Evolutionary conservation across 2,797 vertebrate species (phyloP).

Genomic region (Eutrigla gurnardus): DNA sequence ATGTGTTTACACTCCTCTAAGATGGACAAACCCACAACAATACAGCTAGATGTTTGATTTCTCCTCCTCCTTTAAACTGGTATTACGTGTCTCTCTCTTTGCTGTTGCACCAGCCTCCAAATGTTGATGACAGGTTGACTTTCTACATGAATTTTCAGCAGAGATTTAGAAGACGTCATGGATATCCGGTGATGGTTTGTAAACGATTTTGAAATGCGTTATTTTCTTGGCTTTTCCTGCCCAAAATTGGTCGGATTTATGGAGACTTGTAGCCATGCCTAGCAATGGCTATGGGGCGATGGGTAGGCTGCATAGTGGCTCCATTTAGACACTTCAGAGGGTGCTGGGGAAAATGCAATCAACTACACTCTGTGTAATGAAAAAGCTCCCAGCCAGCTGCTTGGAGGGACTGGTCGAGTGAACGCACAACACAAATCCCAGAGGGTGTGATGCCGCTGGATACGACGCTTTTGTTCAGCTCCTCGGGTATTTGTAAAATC

Average conservation of each 20-base stretch:
- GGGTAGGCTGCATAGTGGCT: constrained; percentile 42
- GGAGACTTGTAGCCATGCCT: constrained; percentile 1
- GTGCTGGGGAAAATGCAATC: constrained; percentile 66
- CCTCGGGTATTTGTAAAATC: constrained; percentile 71
- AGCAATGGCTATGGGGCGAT: constrained; percentile 26
- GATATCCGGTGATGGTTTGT: background rate
- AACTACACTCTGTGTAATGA: constrained; percentile 73
- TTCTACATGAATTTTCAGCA: constrained; percentile 6
- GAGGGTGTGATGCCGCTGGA: constrained; percentile 41
- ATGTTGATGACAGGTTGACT: constrained; percentile 12
- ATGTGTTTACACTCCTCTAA: constrained; percentile 56
- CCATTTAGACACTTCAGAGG: constrained; percentile 55
- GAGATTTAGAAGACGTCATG: background rate
- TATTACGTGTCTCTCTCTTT: constrained; percentile 49
- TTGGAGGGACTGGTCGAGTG: constrained; percentile 49
- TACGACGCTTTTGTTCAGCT: constrained; percentile 51
- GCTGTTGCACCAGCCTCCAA: constrained; percentile 33
- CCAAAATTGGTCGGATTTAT: constrained; percentile 20
- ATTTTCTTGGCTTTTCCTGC: background rate
- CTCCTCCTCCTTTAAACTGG: constrained; percentile 61
- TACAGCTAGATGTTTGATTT: constrained; percentile 49
- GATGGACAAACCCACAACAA: constrained; percentile 44
- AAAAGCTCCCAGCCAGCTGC: constrained; percentile 74
- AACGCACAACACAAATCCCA: constrained; percentile 52
- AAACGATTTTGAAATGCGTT: constrained; percentile 9